Percentiles rank a stretch among this genome's conserved stretches.
Conservation (phyloP, 23 tunicate genomes). For the Halocynthia aurantium region DNA sequence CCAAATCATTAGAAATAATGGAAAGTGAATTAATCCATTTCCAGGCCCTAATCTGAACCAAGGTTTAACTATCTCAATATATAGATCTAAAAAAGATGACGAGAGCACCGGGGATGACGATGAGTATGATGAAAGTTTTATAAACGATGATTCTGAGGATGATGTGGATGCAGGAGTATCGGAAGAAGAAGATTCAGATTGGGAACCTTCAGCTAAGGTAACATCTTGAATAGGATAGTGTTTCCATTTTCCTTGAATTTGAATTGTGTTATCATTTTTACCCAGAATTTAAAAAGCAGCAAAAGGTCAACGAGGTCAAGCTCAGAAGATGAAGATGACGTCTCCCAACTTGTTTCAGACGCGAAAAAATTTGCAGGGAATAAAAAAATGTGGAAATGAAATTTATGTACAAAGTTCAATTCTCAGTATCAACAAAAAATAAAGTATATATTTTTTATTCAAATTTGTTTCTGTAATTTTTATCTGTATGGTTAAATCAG, state of each 20-base stretch:
- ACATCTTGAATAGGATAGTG: too few relatives aligned
- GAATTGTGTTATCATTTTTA: too few relatives aligned
- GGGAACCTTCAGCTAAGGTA: conserved; percentile 30
- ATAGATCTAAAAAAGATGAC: background rate
- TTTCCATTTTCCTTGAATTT: too few relatives aligned
- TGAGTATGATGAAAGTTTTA: conserved; percentile 60
- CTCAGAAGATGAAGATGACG: conserved; percentile 23
- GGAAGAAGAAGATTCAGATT: conserved; percentile 59
- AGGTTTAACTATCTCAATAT: background rate
- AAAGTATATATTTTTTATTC: too few relatives aligned
- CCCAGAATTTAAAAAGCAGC: too few relatives aligned
- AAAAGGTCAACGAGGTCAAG: background rate
- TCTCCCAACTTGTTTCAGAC: conserved; percentile 32
- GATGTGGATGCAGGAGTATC: conserved; percentile 3
- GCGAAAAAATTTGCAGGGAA: conserved; percentile 54
- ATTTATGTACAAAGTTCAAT: too few relatives aligned
- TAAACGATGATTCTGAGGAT: conserved; percentile 47
- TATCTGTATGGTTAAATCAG: too few relatives aligned
- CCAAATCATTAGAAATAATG: too few relatives aligned
- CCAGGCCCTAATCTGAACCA: background rate
- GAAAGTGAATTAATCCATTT: background rate
- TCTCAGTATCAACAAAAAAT: too few relatives aligned
- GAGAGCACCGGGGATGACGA: conserved; percentile 40
- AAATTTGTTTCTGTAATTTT: too few relatives aligned
- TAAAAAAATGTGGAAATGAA: conserved; percentile 22